Base-by-base conservation (phyloP, 2,888 invertebrate genomes). In the Drosophila birchii region DNA sequence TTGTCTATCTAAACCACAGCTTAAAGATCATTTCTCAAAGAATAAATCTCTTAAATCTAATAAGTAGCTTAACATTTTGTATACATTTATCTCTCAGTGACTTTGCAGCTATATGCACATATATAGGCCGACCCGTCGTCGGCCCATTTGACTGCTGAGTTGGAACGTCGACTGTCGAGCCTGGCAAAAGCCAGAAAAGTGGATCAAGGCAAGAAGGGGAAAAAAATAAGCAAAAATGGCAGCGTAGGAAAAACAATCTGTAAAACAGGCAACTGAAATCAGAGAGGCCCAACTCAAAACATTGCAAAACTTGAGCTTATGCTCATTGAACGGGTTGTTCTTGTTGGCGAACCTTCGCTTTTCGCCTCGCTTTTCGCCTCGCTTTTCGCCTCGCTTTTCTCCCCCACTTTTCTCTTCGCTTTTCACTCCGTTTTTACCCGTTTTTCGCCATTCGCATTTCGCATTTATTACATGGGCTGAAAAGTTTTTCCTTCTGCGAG, bases 71-170 rank as follows among this genome's bases (percentile, higher is more conserved):
- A 18, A 12, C 1, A 26, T 32, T 32, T 32, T 4, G 12, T n/a
- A n/a, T 29, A 51, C 0, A 41, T 8, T 41, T 26, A n/a, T 49
- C 16, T 11, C 36, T 16, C 51, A 36, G 51, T 53, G 51, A 3
- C 4, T 36, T 23, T 6, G 34, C 44, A 72, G 47, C 53, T 55
- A 44, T 68, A 64, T 60, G 39, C 54, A 56, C 58, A 54, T 70
- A 73, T 68, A 74, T 75, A 76, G 60, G 75, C 64, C 70, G 64
- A 68, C 58, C 51, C 54, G 67, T 59, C 70, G 57, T 51, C 71
- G 87, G 74, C 88, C 80, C 82, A 87, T 84, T 83, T 87, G 78
- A 75, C 76, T 74, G 88, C 72, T 85, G 74, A 78, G 78, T 78
- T 82, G 86, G 75, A 82, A 87, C 78, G 63, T 61, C 57, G 73